Evolutionary conservation across 2,113 vertebrate species (phyloP), one percentile per base, ranked within the genome.

Genomic region (Paracanthobrama guichenoti): DNA sequence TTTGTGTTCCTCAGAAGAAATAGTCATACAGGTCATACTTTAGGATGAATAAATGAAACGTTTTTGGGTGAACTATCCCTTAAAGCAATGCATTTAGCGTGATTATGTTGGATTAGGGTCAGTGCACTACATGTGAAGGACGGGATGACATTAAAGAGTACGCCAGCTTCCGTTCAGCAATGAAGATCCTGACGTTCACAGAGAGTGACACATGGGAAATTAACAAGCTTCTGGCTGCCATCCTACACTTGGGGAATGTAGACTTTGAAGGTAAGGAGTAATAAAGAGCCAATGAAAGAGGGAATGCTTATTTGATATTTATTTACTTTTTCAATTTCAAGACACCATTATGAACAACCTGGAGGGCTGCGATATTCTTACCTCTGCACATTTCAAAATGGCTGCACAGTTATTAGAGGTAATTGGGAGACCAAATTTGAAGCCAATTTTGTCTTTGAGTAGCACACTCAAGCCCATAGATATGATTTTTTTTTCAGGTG

Each of bases 131-230:
- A 73, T 97, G 95, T 0, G 97, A 98, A 0, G 92, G 97, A 0
- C 94, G 95, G 4, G 92, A 95, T 0, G 98, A 99, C 0, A 87
- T 94, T 0, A 95, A 94, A 86, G 96, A 98, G 74, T 99, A 96
- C 0, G 95, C 96, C 18, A 95, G 97, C 57, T 95, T 99, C 85
- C 94, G 95, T 55, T 97, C 98, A 0, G 97, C 98, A 6, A 95
- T 98, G 95, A 99, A 99, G 93, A 96, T 99, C 90, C 95, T 99
- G 76, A 95, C 92, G 83, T 99, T 99, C 93, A 94, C 96, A 0
- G 97, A 98, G 72, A 94, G 94, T 0, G 97, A 99, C 83, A 92
- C 94, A 76, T 97, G 96, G 96, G 96, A 97, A 86, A 95, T 98
- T 91, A 96, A 88, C 87, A 98, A 96, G 87, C 91, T 99, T 59